phyloP scores from a whole-genome alignment of 2,797 vertebrate species.

The Manis pentadactyla region DNA sequence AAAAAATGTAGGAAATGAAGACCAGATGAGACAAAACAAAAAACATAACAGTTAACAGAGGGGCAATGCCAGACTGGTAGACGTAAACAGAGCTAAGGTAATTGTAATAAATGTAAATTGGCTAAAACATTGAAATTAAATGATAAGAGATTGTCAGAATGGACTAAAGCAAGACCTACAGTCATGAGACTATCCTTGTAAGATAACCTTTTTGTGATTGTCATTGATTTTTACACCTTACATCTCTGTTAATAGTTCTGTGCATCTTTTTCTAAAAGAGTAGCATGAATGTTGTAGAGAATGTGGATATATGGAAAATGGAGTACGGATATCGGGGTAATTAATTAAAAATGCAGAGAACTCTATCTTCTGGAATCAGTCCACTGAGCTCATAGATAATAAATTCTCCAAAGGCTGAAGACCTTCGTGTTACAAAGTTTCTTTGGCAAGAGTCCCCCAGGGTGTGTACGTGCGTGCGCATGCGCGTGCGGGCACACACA shows the following conservation, averaged over 20 bases:
- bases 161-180: too few relatives aligned
- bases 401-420: neutral
- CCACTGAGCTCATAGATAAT: fast-evolving
- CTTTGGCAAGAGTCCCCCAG: fast-evolving
- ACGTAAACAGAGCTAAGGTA: too few relatives aligned
- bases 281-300: fast-evolving
- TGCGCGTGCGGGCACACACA: too few relatives aligned
- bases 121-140: neutral
- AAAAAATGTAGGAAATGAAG: neutral
- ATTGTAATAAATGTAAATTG: neutral
- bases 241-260: neutral
- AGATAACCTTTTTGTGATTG: neutral
- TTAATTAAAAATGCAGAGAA: neutral
- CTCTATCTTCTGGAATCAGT: too few relatives aligned
- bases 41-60: neutral
- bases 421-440: too few relatives aligned
- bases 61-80: neutral
- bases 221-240: neutral
- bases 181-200: fast-evolving
- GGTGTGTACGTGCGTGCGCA: too few relatives aligned
- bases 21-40: neutral
- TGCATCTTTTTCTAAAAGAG: neutral
- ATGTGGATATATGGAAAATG: fast-evolving
- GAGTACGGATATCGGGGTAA: too few relatives aligned
- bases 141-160: neutral